These are phyloP conservation scores for Scaptomyza cyrtandrae DNA, from an alignment of 2,888 invertebrate genomes.

Conservation along the genomic window DNA sequence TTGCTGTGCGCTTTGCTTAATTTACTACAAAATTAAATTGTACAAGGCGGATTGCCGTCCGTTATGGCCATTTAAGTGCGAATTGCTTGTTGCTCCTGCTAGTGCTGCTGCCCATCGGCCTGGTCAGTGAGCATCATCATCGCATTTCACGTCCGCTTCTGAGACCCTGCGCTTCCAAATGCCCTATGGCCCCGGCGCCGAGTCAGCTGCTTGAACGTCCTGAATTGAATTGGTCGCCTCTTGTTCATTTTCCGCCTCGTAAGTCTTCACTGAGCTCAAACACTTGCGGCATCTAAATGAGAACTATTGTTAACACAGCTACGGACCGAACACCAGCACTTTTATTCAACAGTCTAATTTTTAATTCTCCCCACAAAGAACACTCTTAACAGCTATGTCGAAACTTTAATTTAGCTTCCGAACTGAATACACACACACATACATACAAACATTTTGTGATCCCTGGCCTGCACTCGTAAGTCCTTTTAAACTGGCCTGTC, in stretches of 20 bases:
- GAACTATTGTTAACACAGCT: constrained; percentile 67
- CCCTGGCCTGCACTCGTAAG: constrained; percentile 30
- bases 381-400: constrained; percentile 14
- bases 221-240: constrained; percentile 47
- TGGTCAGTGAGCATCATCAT: constrained; percentile 46
- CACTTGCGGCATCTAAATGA: constrained; percentile 73
- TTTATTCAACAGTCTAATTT: constrained; percentile 64
- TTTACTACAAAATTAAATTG: constrained; percentile 74
- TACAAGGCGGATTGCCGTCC: constrained; percentile 58
- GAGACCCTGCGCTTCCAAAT: neutral
- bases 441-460: constrained; percentile 16
- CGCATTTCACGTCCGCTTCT: constrained; percentile 18
- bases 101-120: constrained; percentile 41
- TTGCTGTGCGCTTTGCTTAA: constrained; percentile 60
- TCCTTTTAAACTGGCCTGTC: constrained; percentile 18
- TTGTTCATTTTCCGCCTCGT: constrained; percentile 74
- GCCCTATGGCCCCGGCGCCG: constrained; percentile 18
- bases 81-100: constrained; percentile 57
- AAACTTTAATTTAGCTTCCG: constrained; percentile 49
- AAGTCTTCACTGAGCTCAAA: constrained; percentile 58
- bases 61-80: constrained; percentile 50
- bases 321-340: constrained; percentile 46
- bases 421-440: neutral
- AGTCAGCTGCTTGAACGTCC: constrained; percentile 42
- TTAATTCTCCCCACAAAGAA: constrained; percentile 33